Evolutionary conservation across 2,888 invertebrate species (phyloP), one percentile per base, ranked within the genome.

Genomic region (Caenorhabditis zanzibari): DNA sequence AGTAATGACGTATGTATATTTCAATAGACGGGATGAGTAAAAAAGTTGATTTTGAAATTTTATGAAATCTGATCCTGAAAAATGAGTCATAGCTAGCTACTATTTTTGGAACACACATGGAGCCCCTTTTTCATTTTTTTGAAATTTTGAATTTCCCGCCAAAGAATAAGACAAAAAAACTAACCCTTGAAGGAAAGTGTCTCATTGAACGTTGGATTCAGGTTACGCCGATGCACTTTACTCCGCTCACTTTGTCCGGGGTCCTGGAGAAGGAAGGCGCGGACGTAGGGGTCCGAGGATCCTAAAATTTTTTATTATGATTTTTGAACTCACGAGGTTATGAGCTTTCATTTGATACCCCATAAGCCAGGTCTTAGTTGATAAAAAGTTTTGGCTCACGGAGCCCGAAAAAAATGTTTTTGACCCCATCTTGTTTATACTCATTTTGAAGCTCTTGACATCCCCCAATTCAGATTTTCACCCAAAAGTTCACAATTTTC

Each of bases 161-260:
- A 12, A n/a, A 14, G 26, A 64, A 81, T 44, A 5, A n/a, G n/a
- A n/a, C n/a, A n/a, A n/a, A n/a, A n/a, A n/a, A 54, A 54, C 68
- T 2, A 38, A 91, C 91, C 91, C 64, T 89, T 87, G 73, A 91
- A 91, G 0, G 85, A 82, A 9, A 91, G 82, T 2, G 86, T 88
- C 79, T 91, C 88, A 52, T 90, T 84, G 85, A 91, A 91, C n/a
- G 90, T 90, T 10, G 91, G 91, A 49, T 89, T 87, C 44, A 91
- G 82, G 68, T 90, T 91, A 0, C 91, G 68, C 14, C 88, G 72
- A 58, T 90, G 90, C 16, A 91, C 88, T 16, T 88, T 88, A 47
- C 90, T 91, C 22, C 88, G 58, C 61, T 89, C 85, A 24, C 81
- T 88, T 9, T 86, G 86, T 56, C 76, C 66, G 0, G 90, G 89